Percentiles rank a stretch among this genome's conserved stretches.
phyloP scores from a whole-genome alignment of 1,140 invertebrate genomes.

The Tetragonula clypearis region DNA sequence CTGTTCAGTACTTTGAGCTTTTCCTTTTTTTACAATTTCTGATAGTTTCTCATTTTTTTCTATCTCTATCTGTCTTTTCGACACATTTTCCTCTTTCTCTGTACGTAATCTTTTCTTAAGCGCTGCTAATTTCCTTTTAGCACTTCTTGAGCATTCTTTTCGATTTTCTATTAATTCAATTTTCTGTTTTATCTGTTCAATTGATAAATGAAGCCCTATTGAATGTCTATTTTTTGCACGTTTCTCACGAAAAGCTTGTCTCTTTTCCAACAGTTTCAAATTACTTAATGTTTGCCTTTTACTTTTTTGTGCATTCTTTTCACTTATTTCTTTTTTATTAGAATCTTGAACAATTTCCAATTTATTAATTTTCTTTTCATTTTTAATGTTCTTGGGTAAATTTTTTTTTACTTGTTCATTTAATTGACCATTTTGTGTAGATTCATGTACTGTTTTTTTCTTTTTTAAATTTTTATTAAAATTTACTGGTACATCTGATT shows the following conservation, averaged over 20 bases:
- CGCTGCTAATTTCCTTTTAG: slow-evolving; percentile 58
- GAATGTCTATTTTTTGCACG: slow-evolving; percentile 3
- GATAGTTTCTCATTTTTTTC: not conserved
- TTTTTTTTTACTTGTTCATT: not conserved
- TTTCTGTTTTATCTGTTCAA: slow-evolving; percentile 61
- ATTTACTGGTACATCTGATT: not conserved
- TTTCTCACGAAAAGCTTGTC: slow-evolving; percentile 25
- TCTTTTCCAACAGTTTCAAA: not conserved
- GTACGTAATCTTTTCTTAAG: slow-evolving; percentile 61
- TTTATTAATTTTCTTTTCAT: slow-evolving; percentile 14
- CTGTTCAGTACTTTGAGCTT: slow-evolving; percentile 79
- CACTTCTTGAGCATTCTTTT: slow-evolving; percentile 61
- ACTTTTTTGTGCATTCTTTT: not conserved
- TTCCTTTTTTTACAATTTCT: slow-evolving; percentile 58
- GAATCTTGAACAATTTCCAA: not conserved
- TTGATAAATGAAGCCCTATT: not conserved
- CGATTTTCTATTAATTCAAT: slow-evolving; percentile 61
- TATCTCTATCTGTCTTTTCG: not conserved
- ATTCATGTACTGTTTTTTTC: slow-evolving; percentile 25
- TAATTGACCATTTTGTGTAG: slow-evolving; percentile 41
- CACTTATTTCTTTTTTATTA: not conserved
- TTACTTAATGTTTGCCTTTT: not conserved
- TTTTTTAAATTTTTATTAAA: slow-evolving; percentile 2
- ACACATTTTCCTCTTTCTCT: slow-evolving; percentile 33
- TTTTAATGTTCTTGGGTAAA: not conserved